Base-by-base conservation (phyloP, 2,888 invertebrate genomes). In the Parthenolecanium corni region DNA sequence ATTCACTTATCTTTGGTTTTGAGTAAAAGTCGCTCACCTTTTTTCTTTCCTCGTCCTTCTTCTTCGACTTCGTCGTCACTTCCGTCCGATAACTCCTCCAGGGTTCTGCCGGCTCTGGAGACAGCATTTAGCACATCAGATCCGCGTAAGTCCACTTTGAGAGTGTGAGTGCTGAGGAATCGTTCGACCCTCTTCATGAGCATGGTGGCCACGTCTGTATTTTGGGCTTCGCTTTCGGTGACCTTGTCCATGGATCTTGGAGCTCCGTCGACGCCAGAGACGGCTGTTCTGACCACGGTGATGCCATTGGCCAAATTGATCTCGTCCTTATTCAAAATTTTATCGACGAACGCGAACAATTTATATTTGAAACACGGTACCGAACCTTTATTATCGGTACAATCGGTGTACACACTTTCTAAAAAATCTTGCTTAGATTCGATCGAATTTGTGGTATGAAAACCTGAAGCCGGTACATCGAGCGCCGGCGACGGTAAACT, bases 311-410 rank as follows among this genome's bases (percentile, higher is more conserved):
- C 83, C 47, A 89, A 74, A 9, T 85, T 81, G 71, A 88, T 87
- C 66, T 82, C 82, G 71, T 89, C 89, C 73, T 86, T 87, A 69
- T 84, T 83, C 38, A 89, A 78, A 78, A 86, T 84, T 75, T 89
- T 89, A 77, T 89, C 89, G 68, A 89, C 86, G 75, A 84, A 88
- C 21, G 86, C 83, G 77, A 89, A 87, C 72, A 89, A 81, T 73
- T 89, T 89, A 78, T 87, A 86, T 74, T 89, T 89, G 70, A 89
- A 82, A 74, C 89, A 89, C 74, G 85, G 83, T 68, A 86, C 82
- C 25, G 89, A 87, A 72, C 89, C 89, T 74, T 89, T 89, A 70
- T 83, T 80, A 46, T 63, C 53, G 67, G 87, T 75, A 72, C 89
- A 89, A 71, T 89, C 89, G 70, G 78, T 78, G 73, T 84, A 84